Conservation (phyloP, 2,113 vertebrate genomes). For the Macaca mulatta region DNA sequence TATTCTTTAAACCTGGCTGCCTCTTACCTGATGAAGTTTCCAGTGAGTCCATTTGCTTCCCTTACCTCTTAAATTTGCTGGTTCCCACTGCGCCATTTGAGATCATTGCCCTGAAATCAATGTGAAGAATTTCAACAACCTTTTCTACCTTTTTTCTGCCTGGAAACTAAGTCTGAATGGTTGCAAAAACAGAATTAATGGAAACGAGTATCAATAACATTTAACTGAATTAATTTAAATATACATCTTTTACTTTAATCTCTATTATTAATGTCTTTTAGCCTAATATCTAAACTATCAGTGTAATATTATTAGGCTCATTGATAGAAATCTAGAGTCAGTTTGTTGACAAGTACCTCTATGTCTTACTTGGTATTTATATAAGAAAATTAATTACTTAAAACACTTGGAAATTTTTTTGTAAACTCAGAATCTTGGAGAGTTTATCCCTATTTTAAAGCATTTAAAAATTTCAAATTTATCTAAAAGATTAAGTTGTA, state of each 20-base stretch:
- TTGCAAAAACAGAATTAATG: neutral
- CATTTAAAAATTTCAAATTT: neutral
- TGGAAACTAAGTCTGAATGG: neutral
- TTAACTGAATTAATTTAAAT: conserved; percentile 7
- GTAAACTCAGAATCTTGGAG: neutral
- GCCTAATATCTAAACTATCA: neutral
- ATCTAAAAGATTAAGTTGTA: neutral
- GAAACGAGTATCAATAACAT: neutral
- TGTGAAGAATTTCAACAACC: neutral
- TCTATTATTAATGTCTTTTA: neutral
- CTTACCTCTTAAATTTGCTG: neutral
- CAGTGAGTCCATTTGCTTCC: neutral
- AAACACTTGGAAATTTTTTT: neutral
- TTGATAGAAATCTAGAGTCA: neutral
- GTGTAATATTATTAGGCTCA: neutral
- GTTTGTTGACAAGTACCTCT: neutral
- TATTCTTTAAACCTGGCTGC: neutral
- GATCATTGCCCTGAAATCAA: neutral
- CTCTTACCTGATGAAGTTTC: neutral
- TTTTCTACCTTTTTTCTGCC: neutral
- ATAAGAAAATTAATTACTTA: neutral
- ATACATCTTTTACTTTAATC: neutral
- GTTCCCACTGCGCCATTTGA: neutral
- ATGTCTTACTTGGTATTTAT: neutral
- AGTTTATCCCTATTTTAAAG: neutral